Percentiles rank a stretch among this genome's conserved stretches.
Evolutionary conservation across 2,888 invertebrate genomes (phyloP).

Genomic region (Cheilosia impressa): DNA sequence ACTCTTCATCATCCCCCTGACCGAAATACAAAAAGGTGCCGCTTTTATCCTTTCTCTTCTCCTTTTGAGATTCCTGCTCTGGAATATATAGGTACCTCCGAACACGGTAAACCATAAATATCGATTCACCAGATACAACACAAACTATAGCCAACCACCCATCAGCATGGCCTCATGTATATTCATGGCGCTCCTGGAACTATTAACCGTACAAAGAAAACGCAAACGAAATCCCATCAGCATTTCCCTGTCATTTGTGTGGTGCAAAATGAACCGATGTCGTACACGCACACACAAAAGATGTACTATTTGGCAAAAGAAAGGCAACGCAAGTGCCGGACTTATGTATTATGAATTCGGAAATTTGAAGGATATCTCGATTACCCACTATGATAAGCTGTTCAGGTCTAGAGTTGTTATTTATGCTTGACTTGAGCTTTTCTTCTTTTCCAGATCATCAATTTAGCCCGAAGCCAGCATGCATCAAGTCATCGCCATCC

Average conservation of each 20-base stretch:
- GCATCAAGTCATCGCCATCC: slow-evolving; percentile 53
- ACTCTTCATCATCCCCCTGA: slow-evolving; percentile 16
- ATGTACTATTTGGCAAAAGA: neutral
- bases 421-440: slow-evolving; percentile 25
- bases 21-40: slow-evolving; percentile 44
- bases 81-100: slow-evolving; percentile 15
- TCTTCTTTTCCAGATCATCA: slow-evolving; percentile 55
- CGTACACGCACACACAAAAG: neutral
- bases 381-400: slow-evolving; percentile 1
- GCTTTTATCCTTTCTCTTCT: slow-evolving; percentile 28
- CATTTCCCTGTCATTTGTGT: slow-evolving; percentile 25
- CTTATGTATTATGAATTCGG: slow-evolving; percentile 9
- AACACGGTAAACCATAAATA: slow-evolving; percentile 29
- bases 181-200: slow-evolving; percentile 38
- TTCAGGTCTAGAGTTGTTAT: neutral
- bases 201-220: slow-evolving; percentile 36
- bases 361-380: neutral
- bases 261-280: slow-evolving; percentile 27
- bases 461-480: slow-evolving; percentile 50
- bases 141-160: slow-evolving; percentile 24
- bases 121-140: slow-evolving; percentile 47
- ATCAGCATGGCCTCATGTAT: slow-evolving; percentile 19
- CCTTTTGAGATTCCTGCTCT: slow-evolving; percentile 1
- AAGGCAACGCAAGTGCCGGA: slow-evolving; percentile 8
- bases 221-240: slow-evolving; percentile 24